Percentiles rank a stretch among this genome's conserved stretches.
Evolutionary conservation across 2,888 invertebrate genomes (phyloP).

Genomic region (Poecilus cupreus): DNA sequence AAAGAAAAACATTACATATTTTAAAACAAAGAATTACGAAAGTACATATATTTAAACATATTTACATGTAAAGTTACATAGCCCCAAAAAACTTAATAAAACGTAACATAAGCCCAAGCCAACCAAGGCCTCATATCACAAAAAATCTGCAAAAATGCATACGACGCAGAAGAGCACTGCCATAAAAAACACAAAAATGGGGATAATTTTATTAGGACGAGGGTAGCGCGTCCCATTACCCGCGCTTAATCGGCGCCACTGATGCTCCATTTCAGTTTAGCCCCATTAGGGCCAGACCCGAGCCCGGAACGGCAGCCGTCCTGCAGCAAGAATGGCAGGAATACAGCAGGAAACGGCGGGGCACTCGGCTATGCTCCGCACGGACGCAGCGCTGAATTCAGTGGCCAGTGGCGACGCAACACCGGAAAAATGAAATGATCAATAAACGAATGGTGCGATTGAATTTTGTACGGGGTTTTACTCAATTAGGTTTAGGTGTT

Average conservation of each 20-base stretch:
- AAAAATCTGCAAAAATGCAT: constrained; percentile 2
- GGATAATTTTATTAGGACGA: constrained; percentile 36
- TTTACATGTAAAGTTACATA: too few species aligned
- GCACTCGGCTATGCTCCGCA: too few species aligned
- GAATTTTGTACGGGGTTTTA: constrained; percentile 1
- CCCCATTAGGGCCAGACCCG: constrained; percentile 21
- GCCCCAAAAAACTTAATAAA: not conserved
- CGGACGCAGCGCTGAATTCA: not conserved
- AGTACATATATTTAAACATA: too few species aligned
- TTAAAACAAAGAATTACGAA: too few species aligned
- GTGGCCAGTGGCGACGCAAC: not conserved
- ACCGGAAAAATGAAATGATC: constrained; percentile 24
- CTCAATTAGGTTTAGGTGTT: constrained; percentile 20
- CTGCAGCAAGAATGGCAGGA: too few species aligned
- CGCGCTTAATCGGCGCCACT: constrained; percentile 25
- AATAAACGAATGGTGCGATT: constrained; percentile 15
- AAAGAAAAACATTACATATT: too few species aligned
- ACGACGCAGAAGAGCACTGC: not conserved
- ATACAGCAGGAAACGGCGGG: too few species aligned
- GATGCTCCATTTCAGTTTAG: constrained; percentile 34
- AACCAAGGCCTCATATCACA: not conserved
- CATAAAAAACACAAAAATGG: constrained; percentile 37
- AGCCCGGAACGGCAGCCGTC: too few species aligned
- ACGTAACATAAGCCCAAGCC: not conserved
- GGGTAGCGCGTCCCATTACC: constrained; percentile 27